These are phyloP conservation scores for Hesperia comma DNA, from an alignment of 2,888 invertebrate genomes.

Conservation along the genomic window DNA sequence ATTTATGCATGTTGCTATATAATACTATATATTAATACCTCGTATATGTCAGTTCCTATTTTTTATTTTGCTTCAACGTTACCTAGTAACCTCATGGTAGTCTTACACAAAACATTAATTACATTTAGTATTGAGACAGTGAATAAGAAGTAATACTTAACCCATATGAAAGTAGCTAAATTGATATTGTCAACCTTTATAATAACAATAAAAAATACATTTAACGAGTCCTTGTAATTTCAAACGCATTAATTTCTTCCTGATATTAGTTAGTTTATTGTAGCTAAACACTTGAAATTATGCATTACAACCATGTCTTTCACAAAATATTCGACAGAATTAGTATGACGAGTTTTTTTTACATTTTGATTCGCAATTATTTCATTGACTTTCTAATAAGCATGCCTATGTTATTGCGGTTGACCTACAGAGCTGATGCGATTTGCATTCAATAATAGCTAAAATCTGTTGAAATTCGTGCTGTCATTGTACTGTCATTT, in stretches of 20 bases:
- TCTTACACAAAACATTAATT: constrained; percentile 11
- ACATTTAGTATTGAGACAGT: constrained; percentile 10
- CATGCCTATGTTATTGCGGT: background rate
- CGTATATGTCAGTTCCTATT: constrained; percentile 13
- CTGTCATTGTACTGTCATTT: constrained; percentile 14
- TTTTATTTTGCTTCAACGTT: constrained; percentile 12
- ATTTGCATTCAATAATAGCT: constrained; percentile 12
- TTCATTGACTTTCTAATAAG: background rate
- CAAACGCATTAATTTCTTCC: constrained; percentile 3
- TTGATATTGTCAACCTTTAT: background rate
- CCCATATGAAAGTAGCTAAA: background rate
- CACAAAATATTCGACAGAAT: too few relatives aligned
- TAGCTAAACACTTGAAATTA: too few relatives aligned
- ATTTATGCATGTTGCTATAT: constrained; percentile 4
- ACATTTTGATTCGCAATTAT: background rate
- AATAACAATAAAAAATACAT: background rate
- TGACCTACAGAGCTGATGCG: background rate
- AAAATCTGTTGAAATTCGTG: constrained; percentile 24
- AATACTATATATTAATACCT: background rate
- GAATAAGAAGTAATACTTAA: background rate
- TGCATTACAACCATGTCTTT: too few relatives aligned
- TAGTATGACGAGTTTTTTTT: too few relatives aligned
- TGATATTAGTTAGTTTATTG: background rate
- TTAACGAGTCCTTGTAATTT: constrained; percentile 1
- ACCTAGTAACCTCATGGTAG: background rate